phyloP scores from a whole-genome alignment of 2,797 vertebrate species.

The Crocidura indochinensis region DNA sequence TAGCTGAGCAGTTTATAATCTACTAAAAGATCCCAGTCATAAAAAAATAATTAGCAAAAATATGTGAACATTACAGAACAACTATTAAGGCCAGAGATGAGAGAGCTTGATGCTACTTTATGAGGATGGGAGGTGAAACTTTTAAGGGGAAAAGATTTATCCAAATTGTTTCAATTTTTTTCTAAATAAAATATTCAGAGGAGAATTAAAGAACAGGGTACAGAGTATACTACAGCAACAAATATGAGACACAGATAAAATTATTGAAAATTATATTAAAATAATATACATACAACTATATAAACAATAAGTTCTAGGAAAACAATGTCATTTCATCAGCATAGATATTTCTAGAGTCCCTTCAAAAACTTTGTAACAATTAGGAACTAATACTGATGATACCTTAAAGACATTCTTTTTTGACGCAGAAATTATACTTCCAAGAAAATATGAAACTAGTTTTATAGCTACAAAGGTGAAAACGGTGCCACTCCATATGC shows the following conservation, averaged over 20 bases:
- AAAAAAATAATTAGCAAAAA: not conserved
- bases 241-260: not conserved
- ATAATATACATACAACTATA: not conserved
- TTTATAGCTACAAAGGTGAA: conserved; percentile 30
- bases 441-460: conserved; percentile 34
- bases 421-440: conserved; percentile 19
- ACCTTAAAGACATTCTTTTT: conserved; percentile 26
- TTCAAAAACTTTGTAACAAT: conserved; percentile 11
- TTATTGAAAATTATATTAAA: not conserved
- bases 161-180: conserved; percentile 9
- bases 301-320: not conserved
- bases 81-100: not conserved
- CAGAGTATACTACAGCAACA: too few relatives aligned
- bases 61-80: not conserved
- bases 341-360: not conserved
- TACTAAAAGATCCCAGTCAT: conserved; percentile 21
- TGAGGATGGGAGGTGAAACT: not conserved
- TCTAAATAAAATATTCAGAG: conserved; percentile 40
- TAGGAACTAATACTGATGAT: conserved; percentile 3
- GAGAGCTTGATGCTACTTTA: not conserved
- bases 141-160: conserved; percentile 16
- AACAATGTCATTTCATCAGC: conserved; percentile 36
- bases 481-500: conserved; percentile 13
- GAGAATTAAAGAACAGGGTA: not conserved
- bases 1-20: not conserved